A percentile compares a stretch with the other conserved stretches of the same genome.
These are phyloP conservation scores for Cynaeus angustus DNA, from an alignment of 2,888 invertebrate genomes.

Conservation along the genomic window DNA sequence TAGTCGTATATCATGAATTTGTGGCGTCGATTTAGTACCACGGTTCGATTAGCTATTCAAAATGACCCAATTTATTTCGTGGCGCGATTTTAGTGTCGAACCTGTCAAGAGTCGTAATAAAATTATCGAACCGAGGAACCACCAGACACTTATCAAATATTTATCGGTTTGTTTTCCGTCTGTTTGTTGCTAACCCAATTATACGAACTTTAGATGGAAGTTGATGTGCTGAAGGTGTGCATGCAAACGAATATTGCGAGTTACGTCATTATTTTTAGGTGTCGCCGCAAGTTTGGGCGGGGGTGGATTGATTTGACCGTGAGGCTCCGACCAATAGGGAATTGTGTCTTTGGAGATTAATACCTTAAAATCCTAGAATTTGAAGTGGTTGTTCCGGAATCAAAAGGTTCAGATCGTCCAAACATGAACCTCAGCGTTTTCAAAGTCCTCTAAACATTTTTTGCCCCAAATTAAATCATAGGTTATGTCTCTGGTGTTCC, in stretches of 20 bases:
- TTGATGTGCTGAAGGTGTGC: neutral
- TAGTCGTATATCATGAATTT: neutral
- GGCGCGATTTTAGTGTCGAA: neutral
- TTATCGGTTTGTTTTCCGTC: neutral
- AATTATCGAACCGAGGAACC: neutral
- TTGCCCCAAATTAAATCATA: no score
- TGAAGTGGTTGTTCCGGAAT: no score
- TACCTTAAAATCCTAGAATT: no score
- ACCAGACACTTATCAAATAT: constrained; percentile 1
- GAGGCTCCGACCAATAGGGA: no score
- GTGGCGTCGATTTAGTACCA: neutral
- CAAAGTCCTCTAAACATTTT: no score
- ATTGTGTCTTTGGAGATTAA: no score
- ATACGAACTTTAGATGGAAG: neutral
- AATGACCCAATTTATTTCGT: neutral
- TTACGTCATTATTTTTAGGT: neutral
- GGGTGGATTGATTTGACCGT: no score
- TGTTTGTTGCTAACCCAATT: constrained; percentile 6
- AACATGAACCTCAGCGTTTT: no score
- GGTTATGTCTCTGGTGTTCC: no score
- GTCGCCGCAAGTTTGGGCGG: no score
- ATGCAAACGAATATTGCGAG: neutral
- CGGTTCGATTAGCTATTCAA: constrained; percentile 33
- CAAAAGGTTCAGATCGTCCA: no score
- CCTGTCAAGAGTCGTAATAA: neutral